A percentile compares a stretch with the other conserved stretches of the same genome.
Evolutionary conservation across 2,888 invertebrate genomes (phyloP).

Genomic region (Apodemia zela): DNA sequence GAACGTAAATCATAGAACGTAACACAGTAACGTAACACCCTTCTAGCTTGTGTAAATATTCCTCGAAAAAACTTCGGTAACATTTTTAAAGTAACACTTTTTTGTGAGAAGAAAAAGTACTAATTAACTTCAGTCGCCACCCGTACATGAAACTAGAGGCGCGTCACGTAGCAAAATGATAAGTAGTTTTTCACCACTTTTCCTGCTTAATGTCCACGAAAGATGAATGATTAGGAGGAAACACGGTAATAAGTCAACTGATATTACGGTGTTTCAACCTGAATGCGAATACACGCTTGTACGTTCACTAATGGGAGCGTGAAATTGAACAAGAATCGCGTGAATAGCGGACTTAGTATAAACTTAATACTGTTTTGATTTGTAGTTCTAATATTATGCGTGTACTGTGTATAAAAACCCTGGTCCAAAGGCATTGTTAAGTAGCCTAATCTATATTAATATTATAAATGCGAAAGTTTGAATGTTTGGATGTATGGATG

Average conservation of each 20-base stretch:
- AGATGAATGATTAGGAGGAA: conserved; percentile 30
- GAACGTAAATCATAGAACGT: no score
- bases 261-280: conserved; percentile 8
- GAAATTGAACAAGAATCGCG: not conserved
- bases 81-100: no score
- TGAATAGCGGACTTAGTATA: not conserved
- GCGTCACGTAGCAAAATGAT: conserved; percentile 31
- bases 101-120: not conserved
- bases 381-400: no score
- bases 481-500: no score
- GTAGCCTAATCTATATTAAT: no score
- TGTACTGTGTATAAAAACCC: no score
- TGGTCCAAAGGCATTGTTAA: no score
- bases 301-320: not conserved
- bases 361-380: not conserved
- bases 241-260: conserved; percentile 26
- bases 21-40: no score
- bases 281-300: not conserved
- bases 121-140: conserved; percentile 19
- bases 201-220: conserved; percentile 30
- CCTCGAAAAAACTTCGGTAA: no score
- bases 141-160: conserved; percentile 29
- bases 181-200: conserved; percentile 34
- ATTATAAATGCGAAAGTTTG: no score
- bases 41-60: no score